Percentiles rank a stretch among this genome's conserved stretches.
These are phyloP conservation scores for Venturia canescens DNA, from an alignment of 1,140 invertebrate species.

Conservation along the genomic window DNA sequence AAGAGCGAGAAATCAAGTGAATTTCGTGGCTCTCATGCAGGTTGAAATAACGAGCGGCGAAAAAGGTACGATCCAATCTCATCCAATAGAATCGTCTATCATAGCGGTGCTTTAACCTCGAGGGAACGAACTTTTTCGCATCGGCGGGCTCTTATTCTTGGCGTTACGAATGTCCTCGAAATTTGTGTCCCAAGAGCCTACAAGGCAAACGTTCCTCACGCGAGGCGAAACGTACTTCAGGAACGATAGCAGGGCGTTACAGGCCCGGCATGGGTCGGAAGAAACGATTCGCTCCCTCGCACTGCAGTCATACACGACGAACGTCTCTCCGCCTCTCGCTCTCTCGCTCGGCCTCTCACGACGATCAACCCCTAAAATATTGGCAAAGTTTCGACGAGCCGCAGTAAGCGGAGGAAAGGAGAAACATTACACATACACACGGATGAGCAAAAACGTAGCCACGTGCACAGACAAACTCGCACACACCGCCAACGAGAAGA, in stretches of 20 bases:
- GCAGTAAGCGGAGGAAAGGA: slow-evolving; percentile 45
- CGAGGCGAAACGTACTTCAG: not conserved
- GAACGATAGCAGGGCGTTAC: slow-evolving; percentile 31
- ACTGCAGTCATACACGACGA: not conserved
- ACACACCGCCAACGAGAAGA: not conserved
- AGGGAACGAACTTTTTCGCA: slow-evolving; percentile 14
- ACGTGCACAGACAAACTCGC: not conserved
- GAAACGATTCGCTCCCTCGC: not conserved
- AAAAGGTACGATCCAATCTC: not conserved
- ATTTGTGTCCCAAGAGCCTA: slow-evolving; percentile 43
- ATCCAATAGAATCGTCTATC: not conserved
- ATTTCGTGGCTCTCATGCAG: not conserved
- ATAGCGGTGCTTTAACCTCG: not conserved
- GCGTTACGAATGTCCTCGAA: slow-evolving; percentile 41
- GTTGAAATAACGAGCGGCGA: not conserved
- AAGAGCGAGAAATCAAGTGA: not conserved
- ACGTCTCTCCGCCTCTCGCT: slow-evolving; percentile 17
- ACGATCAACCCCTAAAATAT: slow-evolving; percentile 69
- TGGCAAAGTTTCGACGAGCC: slow-evolving; percentile 70
- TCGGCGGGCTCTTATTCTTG: not conserved
- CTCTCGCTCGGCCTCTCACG: slow-evolving; percentile 16
- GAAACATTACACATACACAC: not conserved
- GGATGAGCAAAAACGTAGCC: no score
- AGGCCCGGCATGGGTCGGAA: not conserved
- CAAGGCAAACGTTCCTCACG: not conserved